Evolutionary conservation across 2,113 vertebrate species (phyloP), one percentile per base, ranked within the genome.

Genomic region (Columba livia): DNA sequence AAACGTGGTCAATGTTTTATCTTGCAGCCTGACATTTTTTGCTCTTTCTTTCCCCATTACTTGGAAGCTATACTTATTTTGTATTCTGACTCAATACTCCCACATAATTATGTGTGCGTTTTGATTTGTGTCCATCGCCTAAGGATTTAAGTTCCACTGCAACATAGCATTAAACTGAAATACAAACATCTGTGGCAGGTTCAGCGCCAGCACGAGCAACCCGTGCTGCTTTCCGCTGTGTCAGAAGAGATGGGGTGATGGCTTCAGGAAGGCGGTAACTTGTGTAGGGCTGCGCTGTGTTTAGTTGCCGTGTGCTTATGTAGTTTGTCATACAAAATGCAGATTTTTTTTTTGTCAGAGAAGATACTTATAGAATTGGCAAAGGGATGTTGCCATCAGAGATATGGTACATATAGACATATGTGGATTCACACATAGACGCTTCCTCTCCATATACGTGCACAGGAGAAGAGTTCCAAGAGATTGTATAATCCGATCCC

Each of bases 361-460:
- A 47, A 69, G 42, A 17, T 5, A 32, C 14, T 36, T 53, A 5
- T 17, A 29, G 17, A 20, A 9, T 11, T 36, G 50, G 36, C 32
- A 24, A 17, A 5, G 12, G 72, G 75, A 40, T 26, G 20, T n/a
- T 65, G 67, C 54, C 5, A 1, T 66, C 1, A 8, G 3, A 29
- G n/a, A 19, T 51, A 3, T 13, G 29, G 28, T 42, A 12, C 42
- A 12, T 36, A 34, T 10, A 60, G 44, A 21, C 25, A 4, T 0
- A 1, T 0, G 0, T 28, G 13, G 24, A 14, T 26, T 83, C n/a
- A 17, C 16, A 11, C 10, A 5, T 5, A 40, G 70, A 14, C 25
- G 12, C 8, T 71, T 8, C 15, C 47, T 79, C 34, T 48, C 10
- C 66, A 20, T 62, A 0, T 2, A 6, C 18, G 31, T 25, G 18